Conservation (phyloP, 2,113 vertebrate species). For the Bostrychus sinensis region DNA sequence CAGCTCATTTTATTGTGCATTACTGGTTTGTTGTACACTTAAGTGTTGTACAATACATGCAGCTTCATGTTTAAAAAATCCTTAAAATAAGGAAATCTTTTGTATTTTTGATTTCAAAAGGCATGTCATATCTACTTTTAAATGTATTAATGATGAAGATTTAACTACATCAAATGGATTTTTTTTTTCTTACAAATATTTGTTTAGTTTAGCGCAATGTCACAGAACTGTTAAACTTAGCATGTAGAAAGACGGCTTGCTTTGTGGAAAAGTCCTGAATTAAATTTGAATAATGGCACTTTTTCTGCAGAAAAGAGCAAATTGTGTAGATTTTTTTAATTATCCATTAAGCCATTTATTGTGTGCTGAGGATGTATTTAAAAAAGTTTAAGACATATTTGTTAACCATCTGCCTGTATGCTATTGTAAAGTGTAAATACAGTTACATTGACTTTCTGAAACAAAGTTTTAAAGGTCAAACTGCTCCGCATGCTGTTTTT, state of each 20-base stretch:
- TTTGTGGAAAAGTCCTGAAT: constrained; percentile 90
- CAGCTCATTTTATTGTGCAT: constrained; percentile 96
- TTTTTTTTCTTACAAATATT: constrained; percentile 89
- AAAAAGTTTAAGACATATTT: constrained; percentile 90
- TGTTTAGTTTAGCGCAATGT: constrained; percentile 93
- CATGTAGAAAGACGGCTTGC: constrained; percentile 95
- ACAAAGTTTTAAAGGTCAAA: constrained; percentile 80
- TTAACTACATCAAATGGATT: constrained; percentile 93
- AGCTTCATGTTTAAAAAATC: constrained; percentile 92
- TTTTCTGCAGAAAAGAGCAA: constrained; percentile 88
- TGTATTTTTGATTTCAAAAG: constrained; percentile 98
- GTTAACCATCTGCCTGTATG: constrained; percentile 85
- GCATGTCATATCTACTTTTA: constrained; percentile 99
- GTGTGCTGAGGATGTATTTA: constrained; percentile 94
- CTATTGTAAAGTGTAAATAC: constrained; percentile 97
- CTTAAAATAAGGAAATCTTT: constrained; percentile 96
- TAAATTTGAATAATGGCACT: constrained; percentile 87
- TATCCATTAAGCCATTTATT: constrained; percentile 86
- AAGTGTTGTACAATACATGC: constrained; percentile 94
- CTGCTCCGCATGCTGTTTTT: constrained; percentile 50
- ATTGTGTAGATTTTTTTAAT: constrained; percentile 41
- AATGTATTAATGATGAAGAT: constrained; percentile 99
- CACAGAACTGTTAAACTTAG: constrained; percentile 92
- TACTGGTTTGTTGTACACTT: constrained; percentile 97
- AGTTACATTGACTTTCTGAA: constrained; percentile 85